Conservation (phyloP, 2,113 vertebrate species). For the Telmatochromis bifrenatus region DNA sequence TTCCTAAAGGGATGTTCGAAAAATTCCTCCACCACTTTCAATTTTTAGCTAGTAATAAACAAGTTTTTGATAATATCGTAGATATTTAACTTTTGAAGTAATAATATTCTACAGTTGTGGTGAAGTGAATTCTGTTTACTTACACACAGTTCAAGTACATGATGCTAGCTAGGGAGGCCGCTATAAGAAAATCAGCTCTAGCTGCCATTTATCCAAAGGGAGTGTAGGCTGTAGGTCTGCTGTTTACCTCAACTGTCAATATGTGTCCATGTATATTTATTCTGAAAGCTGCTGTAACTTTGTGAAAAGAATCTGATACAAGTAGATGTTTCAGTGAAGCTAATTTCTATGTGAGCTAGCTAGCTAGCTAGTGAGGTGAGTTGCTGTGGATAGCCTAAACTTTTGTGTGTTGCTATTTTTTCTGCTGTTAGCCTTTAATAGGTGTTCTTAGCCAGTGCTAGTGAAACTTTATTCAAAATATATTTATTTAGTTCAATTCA, state of each 20-base stretch:
- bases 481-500: background rate
- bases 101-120: background rate
- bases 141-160: background rate
- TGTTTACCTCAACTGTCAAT: background rate
- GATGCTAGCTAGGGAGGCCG: background rate
- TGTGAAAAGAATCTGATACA: background rate
- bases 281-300: background rate
- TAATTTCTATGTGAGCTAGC: background rate
- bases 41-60: background rate
- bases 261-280: background rate
- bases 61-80: accelerated
- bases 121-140: background rate
- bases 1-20: background rate
- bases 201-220: background rate
- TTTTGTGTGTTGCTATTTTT: background rate
- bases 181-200: background rate
- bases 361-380: background rate
- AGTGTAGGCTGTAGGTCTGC: background rate
- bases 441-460: background rate
- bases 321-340: background rate
- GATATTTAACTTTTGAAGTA: background rate
- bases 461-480: background rate
- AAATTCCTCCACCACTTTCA: background rate
- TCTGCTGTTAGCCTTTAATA: background rate
- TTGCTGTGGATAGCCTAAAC: background rate